Evolutionary conservation across 1,140 invertebrate genomes (phyloP).

Genomic region (Saccostrea glomerata): DNA sequence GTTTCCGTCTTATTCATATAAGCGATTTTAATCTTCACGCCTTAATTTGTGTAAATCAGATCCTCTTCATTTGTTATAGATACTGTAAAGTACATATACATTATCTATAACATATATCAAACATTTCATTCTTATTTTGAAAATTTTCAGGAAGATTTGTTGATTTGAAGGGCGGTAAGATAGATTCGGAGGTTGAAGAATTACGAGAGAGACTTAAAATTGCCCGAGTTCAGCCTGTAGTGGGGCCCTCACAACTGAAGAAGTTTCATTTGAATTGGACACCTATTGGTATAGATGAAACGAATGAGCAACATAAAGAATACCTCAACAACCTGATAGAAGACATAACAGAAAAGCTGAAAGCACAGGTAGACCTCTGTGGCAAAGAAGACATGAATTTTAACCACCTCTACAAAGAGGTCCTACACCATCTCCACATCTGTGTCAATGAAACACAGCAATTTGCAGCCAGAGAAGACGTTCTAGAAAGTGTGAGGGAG

Average conservation of each 20-base stretch:
- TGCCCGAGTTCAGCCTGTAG: conserved; percentile 45
- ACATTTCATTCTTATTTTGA: background rate
- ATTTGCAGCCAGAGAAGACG: conserved; percentile 58
- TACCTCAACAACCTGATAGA: conserved; percentile 65
- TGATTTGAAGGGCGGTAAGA: conserved; percentile 58
- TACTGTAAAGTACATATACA: background rate
- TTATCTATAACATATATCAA: background rate
- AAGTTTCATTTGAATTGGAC: conserved; percentile 54
- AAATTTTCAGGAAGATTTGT: conserved; percentile 56
- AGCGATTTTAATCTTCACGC: no score
- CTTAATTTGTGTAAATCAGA: no score
- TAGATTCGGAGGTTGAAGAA: conserved; percentile 61
- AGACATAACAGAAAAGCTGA: conserved; percentile 62
- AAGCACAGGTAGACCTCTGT: conserved; percentile 59
- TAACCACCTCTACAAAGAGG: conserved; percentile 83
- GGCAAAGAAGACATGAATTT: conserved; percentile 21
- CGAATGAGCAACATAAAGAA: conserved; percentile 55
- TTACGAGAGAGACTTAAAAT: conserved; percentile 51
- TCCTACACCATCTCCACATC: conserved; percentile 96
- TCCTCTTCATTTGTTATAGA: background rate
- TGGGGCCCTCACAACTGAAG: conserved; percentile 45
- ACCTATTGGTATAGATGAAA: conserved; percentile 56
- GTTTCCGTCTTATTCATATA: no score
- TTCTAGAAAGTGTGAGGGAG: conserved; percentile 54
- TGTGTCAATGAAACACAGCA: conserved; percentile 79